These are phyloP conservation scores for Drosophila subquinaria DNA, from an alignment of 2,888 invertebrate genomes.

Conservation along the genomic window DNA sequence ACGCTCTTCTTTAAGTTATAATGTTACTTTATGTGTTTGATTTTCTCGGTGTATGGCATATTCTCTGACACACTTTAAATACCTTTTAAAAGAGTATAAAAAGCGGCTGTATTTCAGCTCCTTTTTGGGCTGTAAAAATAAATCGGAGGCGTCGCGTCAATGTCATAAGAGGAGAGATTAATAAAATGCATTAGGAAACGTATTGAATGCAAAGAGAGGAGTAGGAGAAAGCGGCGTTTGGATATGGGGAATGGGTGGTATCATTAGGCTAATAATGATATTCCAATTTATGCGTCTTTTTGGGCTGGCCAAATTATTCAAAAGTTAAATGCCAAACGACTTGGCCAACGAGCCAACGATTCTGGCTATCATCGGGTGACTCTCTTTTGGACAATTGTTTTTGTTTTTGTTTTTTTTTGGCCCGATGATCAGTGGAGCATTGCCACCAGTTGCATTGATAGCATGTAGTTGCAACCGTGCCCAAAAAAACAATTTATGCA, in stretches of 20 bases:
- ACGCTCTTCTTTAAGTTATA: no score
- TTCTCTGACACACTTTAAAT: background rate
- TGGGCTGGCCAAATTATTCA: slow-evolving; percentile 65
- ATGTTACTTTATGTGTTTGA: background rate
- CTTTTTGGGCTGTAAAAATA: slow-evolving; percentile 25
- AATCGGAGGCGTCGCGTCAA: slow-evolving; percentile 62
- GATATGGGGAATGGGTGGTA: slow-evolving; percentile 5
- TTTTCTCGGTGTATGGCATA: background rate
- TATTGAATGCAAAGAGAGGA: background rate
- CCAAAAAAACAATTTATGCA: slow-evolving; percentile 50
- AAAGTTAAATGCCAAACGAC: slow-evolving; percentile 57
- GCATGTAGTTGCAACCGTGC: slow-evolving; percentile 12
- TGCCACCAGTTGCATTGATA: slow-evolving; percentile 60
- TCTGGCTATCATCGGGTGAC: slow-evolving; percentile 13
- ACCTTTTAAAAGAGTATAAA: background rate
- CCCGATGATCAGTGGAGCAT: slow-evolving; percentile 67
- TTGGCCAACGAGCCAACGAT: slow-evolving; percentile 14
- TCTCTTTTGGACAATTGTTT: slow-evolving; percentile 57
- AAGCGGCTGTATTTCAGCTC: slow-evolving; percentile 54
- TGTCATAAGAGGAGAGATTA: slow-evolving; percentile 31
- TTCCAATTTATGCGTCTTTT: slow-evolving; percentile 60
- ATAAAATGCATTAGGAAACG: slow-evolving; percentile 23
- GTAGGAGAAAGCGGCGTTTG: no score
- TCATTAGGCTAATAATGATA: slow-evolving; percentile 63
- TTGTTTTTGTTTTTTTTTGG: slow-evolving; percentile 39